Conservation (phyloP, 2,113 vertebrate genomes). For the Agapornis roseicollis region DNA sequence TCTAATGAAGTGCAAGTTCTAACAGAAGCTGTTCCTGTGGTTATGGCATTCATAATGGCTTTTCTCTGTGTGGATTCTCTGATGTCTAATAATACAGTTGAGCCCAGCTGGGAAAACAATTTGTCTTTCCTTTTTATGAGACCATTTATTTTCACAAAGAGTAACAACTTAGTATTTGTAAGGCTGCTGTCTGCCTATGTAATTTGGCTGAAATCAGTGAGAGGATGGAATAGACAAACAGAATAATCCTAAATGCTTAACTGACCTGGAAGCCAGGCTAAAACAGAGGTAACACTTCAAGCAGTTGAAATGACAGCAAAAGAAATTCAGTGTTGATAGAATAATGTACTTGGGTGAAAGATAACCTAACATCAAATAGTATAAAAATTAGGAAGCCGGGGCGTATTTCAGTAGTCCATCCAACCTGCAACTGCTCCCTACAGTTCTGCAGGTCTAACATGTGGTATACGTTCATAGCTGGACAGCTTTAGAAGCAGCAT, state of each 20-base stretch:
- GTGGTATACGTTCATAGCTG: accelerated
- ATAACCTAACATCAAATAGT: neutral
- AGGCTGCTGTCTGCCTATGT: neutral
- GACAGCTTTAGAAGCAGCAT: neutral
- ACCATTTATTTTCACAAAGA: neutral
- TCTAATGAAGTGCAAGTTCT: neutral
- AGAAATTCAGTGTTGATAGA: neutral
- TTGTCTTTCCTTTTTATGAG: neutral
- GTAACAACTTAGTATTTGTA: neutral
- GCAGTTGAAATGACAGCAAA: neutral
- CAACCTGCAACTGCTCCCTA: neutral
- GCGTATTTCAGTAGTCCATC: neutral
- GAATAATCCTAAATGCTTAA: neutral
- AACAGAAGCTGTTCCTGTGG: neutral
- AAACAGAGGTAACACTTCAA: neutral
- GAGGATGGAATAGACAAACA: neutral
- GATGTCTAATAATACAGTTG: neutral
- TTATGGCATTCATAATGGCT: neutral
- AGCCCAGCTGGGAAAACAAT: neutral
- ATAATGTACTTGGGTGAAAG: neutral
- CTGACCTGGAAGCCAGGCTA: neutral
- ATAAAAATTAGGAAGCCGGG: neutral
- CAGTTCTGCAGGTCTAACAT: neutral
- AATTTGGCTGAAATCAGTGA: neutral
- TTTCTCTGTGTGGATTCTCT: neutral